Percentiles rank a stretch among this genome's conserved stretches.
Conservation (phyloP, 2,113 vertebrate species). For the Oreochromis tanganicae region DNA sequence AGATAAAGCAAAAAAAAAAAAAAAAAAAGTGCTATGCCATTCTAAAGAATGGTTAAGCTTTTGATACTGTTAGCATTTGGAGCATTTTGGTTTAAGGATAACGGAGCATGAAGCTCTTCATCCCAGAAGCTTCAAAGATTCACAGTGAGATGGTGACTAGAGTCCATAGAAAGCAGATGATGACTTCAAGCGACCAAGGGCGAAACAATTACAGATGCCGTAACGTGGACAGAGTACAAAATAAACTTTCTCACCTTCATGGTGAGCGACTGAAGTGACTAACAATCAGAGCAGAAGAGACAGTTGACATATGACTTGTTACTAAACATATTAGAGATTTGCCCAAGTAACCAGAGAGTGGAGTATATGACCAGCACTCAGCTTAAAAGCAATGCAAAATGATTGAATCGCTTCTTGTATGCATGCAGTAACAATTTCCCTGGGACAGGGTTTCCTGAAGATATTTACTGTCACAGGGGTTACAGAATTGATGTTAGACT, state of each 20-base stretch:
- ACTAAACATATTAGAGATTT: neutral
- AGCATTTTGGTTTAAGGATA: neutral
- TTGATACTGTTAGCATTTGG: neutral
- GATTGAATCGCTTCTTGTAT: neutral
- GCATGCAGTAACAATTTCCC: neutral
- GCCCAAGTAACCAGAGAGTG: neutral
- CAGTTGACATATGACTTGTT: neutral
- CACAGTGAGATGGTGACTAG: neutral
- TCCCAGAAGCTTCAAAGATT: neutral
- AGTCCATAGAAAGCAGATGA: neutral
- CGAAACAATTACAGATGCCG: neutral
- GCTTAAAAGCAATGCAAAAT: neutral
- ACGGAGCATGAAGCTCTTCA: neutral
- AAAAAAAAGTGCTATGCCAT: neutral
- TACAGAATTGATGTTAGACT: neutral
- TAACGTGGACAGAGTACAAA: neutral
- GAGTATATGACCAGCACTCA: neutral
- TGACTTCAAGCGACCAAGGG: neutral
- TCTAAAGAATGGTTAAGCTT: neutral
- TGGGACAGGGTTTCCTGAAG: neutral
- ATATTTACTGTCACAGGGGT: neutral
- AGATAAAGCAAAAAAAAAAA: too few relatives aligned
- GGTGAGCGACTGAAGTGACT: neutral
- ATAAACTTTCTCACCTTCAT: neutral
- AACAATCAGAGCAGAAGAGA: neutral